A percentile compares a stretch with the other conserved stretches of the same genome.
Conservation (phyloP, 92 coral and sea anemone species). For the Scolanthus callimorphus region DNA sequence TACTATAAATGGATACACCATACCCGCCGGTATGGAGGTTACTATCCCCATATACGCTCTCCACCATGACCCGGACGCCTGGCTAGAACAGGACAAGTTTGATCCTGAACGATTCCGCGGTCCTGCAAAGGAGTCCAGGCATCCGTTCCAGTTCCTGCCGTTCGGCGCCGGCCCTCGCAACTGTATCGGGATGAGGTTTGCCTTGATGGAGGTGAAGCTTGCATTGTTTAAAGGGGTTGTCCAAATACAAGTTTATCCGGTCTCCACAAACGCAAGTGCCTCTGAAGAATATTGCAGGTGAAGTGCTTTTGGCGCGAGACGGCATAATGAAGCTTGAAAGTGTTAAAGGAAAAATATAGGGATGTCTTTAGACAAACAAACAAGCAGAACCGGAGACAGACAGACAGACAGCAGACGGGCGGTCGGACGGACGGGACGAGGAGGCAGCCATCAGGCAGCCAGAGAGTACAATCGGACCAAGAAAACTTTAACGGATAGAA, state of each 20-base stretch:
- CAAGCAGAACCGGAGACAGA: no score
- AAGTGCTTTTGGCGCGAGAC: no score
- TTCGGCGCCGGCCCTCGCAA: conserved; percentile 74
- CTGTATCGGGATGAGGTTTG: conserved; percentile 66
- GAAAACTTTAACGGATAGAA: no score
- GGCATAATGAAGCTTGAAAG: no score
- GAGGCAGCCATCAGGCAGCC: no score
- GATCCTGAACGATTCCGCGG: conserved; percentile 60
- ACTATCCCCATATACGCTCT: conserved; percentile 41
- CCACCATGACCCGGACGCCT: conserved; percentile 59
- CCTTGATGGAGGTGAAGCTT: conserved; percentile 56
- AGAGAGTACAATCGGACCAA: no score
- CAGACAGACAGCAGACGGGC: no score
- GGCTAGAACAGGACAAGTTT: conserved; percentile 51
- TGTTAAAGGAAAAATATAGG: no score
- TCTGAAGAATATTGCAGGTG: conserved; percentile 37
- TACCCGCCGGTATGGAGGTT: conserved; percentile 48
- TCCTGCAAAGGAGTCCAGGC: conserved; percentile 56
- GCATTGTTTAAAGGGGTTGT: conserved; percentile 46
- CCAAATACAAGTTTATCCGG: conserved; percentile 53
- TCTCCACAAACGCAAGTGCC: conserved; percentile 70
- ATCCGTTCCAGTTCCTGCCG: conserved; percentile 66
- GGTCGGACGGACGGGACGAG: no score
- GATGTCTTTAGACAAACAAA: no score
- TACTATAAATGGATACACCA: conserved; percentile 1